These are phyloP conservation scores for Brachymystax lenok DNA, from an alignment of 2,797 vertebrate species.

Conservation along the genomic window DNA sequence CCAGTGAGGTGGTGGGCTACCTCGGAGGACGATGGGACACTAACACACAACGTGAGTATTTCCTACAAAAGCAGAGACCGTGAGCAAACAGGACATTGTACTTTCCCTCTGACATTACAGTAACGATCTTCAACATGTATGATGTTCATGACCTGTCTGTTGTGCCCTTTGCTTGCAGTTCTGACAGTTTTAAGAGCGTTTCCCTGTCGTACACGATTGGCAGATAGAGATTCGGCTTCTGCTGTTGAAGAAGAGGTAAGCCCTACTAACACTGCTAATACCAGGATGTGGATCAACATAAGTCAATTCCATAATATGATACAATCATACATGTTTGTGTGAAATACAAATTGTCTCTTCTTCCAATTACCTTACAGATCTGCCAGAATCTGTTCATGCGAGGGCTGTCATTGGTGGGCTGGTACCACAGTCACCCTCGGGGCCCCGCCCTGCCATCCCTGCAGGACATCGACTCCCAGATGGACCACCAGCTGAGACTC, in stretches of 20 bases:
- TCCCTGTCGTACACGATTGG: constrained; percentile 89
- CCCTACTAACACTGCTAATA: background rate
- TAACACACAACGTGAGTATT: constrained; percentile 86
- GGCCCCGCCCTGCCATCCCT: constrained; percentile 89
- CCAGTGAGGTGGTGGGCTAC: constrained; percentile 94
- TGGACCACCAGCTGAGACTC: constrained; percentile 95
- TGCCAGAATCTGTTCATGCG: constrained; percentile 95
- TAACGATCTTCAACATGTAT: background rate
- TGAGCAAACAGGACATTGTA: background rate
- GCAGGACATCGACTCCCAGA: constrained; percentile 94
- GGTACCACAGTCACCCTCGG: constrained; percentile 97
- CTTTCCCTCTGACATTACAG: background rate
- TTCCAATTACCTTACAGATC: constrained; percentile 73
- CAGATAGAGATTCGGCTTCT: constrained; percentile 80
- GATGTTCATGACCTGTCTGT: background rate
- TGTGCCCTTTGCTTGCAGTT: constrained; percentile 72
- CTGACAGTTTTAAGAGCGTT: constrained; percentile 91
- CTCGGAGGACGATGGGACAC: constrained; percentile 95
- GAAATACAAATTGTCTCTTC: background rate
- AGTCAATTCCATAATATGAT: background rate
- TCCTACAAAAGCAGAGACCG: background rate
- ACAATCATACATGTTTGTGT: constrained; percentile 8
- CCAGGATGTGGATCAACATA: background rate
- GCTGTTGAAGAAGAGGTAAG: constrained; percentile 90
- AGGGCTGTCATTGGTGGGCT: constrained; percentile 92